Percentiles rank a stretch among this genome's conserved stretches.
Evolutionary conservation across 2,888 invertebrate genomes (phyloP).

Genomic region (Drosophila planitibia): DNA sequence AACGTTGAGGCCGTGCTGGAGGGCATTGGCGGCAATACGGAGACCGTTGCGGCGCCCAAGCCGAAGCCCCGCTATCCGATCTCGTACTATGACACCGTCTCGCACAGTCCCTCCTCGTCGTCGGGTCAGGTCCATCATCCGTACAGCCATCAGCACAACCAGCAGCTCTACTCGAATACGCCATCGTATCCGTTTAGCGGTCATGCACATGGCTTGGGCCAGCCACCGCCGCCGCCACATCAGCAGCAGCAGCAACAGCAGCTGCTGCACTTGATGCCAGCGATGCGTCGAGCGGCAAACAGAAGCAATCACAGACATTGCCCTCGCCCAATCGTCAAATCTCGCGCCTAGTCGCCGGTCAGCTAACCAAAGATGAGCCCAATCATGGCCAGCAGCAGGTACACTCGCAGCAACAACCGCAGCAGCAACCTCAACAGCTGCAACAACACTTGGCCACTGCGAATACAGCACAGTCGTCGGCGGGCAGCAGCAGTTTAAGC

Average conservation of each 20-base stretch:
- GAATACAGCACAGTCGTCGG: slow-evolving; percentile 23
- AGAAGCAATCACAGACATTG: slow-evolving; percentile 82
- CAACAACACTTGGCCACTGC: slow-evolving; percentile 33
- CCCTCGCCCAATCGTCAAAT: slow-evolving; percentile 83
- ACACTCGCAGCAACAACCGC: slow-evolving; percentile 41
- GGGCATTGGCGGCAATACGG: slow-evolving; percentile 79
- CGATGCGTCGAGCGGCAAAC: slow-evolving; percentile 65
- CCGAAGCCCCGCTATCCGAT: slow-evolving; percentile 78
- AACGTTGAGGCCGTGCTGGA: slow-evolving; percentile 85
- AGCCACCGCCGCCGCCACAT: slow-evolving; percentile 69
- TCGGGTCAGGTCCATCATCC: slow-evolving; percentile 51
- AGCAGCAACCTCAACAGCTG: slow-evolving; percentile 10
- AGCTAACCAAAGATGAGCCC: slow-evolving; percentile 64
- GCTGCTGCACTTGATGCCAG: slow-evolving; percentile 74
- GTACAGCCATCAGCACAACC: slow-evolving; percentile 45
- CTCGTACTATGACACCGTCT: slow-evolving; percentile 80
- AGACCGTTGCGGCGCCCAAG: slow-evolving; percentile 56
- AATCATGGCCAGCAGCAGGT: slow-evolving; percentile 37
- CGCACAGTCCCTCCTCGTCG: slow-evolving; percentile 55
- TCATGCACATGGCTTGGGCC: slow-evolving; percentile 57
- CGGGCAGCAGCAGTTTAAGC: slow-evolving; percentile 44
- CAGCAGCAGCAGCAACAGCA: slow-evolving; percentile 76
- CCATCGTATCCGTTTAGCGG: slow-evolving; percentile 68
- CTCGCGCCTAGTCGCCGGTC: slow-evolving; percentile 75
- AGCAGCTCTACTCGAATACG: slow-evolving; percentile 81